Evolutionary conservation across 2,113 vertebrate species (phyloP).

Genomic region (Brienomyrus longianalis): DNA sequence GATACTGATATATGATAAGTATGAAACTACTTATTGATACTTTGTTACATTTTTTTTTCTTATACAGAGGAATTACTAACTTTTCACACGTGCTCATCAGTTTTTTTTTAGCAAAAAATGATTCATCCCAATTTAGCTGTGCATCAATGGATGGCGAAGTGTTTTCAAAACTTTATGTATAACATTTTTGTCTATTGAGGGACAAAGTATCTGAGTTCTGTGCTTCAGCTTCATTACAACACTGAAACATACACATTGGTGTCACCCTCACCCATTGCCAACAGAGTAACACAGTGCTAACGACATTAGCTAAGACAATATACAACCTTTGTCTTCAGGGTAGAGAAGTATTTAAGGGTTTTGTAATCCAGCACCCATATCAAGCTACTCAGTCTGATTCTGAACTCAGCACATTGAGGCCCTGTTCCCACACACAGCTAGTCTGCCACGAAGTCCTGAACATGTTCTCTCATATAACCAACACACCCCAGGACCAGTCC

Average conservation of each 20-base stretch:
- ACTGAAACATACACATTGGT: neutral
- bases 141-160: neutral
- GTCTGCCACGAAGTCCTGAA: neutral
- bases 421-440: neutral
- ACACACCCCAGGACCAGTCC: slow-evolving; percentile 32
- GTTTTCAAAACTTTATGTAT: neutral
- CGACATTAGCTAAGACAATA: neutral
- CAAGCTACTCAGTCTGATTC: neutral
- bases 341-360: neutral
- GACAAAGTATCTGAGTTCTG: neutral
- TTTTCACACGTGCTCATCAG: neutral
- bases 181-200: neutral
- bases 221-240: neutral
- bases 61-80: neutral
- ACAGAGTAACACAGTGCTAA: neutral
- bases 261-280: neutral
- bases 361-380: neutral
- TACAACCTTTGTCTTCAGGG: neutral
- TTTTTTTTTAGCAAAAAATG: neutral
- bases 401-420: neutral
- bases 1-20: neutral
- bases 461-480: neutral
- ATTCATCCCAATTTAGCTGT: neutral
- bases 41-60: neutral
- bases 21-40: neutral